These are phyloP conservation scores for Ptychadena robeensis DNA, from an alignment of 2,797 vertebrate species.

Conservation along the genomic window DNA sequence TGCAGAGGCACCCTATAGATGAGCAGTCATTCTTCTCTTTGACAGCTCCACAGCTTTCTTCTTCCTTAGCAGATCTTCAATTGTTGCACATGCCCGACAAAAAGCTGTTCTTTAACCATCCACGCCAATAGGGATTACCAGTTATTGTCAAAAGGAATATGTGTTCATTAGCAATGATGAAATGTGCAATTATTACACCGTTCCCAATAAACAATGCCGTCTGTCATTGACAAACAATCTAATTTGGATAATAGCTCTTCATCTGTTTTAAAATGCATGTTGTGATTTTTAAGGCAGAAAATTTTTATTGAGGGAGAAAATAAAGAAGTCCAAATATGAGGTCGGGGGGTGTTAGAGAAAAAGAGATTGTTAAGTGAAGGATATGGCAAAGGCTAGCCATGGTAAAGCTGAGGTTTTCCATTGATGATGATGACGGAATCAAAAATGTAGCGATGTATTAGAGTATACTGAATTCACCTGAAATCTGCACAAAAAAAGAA, in stretches of 20 bases:
- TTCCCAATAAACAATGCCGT: constrained; percentile 31
- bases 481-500: no score
- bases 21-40: background rate
- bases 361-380: no score
- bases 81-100: constrained; percentile 9
- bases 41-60: constrained; percentile 10
- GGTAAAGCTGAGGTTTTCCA: no score
- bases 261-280: constrained; percentile 28
- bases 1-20: background rate
- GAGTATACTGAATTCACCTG: no score
- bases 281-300: background rate
- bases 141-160: constrained; percentile 33
- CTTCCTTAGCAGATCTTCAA: constrained; percentile 20
- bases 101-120: constrained; percentile 32
- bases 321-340: background rate
- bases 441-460: no score
- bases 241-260: constrained; percentile 36
- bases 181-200: constrained; percentile 48
- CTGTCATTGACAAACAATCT: constrained; percentile 47
- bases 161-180: constrained; percentile 51
- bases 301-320: background rate
- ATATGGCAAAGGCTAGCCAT: no score
- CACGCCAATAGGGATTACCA: constrained; percentile 33
- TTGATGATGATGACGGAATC: no score
- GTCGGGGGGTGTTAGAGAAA: no score